Conservation (phyloP, 2,888 invertebrate genomes). For the Spisula subtruncata region DNA sequence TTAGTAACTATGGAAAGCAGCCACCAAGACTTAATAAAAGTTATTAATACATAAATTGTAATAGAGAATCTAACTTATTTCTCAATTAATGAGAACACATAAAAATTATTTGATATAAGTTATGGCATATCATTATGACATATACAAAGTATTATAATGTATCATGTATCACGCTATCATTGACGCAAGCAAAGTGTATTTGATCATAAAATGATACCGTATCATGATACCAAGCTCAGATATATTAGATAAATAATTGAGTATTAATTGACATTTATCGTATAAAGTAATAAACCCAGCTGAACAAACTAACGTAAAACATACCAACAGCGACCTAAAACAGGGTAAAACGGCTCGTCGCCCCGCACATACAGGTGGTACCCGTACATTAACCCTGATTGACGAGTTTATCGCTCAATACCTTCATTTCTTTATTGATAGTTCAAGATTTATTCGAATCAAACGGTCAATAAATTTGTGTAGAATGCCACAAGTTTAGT, state of each 20-base stretch:
- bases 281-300: neutral
- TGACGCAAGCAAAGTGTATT: neutral
- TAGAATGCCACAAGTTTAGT: neutral
- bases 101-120: too few relatives aligned
- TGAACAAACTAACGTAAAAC: neutral
- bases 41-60: too few relatives aligned
- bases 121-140: too few relatives aligned
- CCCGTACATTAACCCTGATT: neutral
- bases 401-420: neutral
- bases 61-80: too few relatives aligned
- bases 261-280: conserved; percentile 8
- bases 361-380: neutral
- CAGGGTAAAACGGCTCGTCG: too few relatives aligned
- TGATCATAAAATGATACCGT: neutral
- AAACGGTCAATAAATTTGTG: conserved; percentile 9
- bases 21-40: too few relatives aligned
- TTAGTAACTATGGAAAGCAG: too few relatives aligned
- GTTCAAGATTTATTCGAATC: neutral
- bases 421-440: neutral
- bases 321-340: neutral
- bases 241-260: neutral
- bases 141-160: neutral
- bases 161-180: neutral
- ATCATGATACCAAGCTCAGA: neutral
- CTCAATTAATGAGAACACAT: neutral